Percentiles rank a stretch among this genome's conserved stretches.
phyloP scores from a whole-genome alignment of 2,113 vertebrate genomes.

The Engraulis encrasicolus region DNA sequence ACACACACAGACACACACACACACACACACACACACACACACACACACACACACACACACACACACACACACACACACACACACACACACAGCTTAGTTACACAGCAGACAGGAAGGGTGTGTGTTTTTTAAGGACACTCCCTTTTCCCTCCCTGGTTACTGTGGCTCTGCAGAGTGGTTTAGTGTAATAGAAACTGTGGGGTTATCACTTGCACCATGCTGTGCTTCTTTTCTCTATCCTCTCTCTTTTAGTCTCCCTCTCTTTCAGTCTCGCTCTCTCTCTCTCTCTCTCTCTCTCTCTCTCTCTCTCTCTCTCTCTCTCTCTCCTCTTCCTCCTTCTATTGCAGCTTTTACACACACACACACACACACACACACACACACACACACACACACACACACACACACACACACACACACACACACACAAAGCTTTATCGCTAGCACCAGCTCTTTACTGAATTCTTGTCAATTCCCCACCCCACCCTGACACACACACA shows the following conservation, averaged over 20 bases:
- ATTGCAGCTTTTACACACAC: not conserved
- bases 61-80: constrained; percentile 11
- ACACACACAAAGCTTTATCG: not conserved
- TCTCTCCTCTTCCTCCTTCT: too few relatives aligned
- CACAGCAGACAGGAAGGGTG: not conserved
- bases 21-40: not conserved
- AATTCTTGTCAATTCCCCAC: not conserved
- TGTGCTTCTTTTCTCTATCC: constrained; percentile 60
- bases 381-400: too few relatives aligned
- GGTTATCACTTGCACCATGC: constrained; percentile 62
- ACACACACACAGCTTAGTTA: not conserved
- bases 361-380: too few relatives aligned
- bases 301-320: not conserved
- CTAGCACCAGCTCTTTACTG: too few relatives aligned
- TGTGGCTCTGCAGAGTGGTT: constrained; percentile 58
- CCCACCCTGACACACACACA: too few relatives aligned
- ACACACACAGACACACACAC: too few relatives aligned
- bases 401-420: too few relatives aligned
- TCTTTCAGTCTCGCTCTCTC: constrained; percentile 47
- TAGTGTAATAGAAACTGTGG: constrained; percentile 66
- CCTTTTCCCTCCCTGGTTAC: constrained; percentile 58
- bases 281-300: not conserved
- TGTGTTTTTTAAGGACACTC: constrained; percentile 17
- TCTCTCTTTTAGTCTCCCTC: too few relatives aligned
- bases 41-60: not conserved